phyloP scores from a whole-genome alignment of 1,140 invertebrate species.

The Mactra quadrangularis region DNA sequence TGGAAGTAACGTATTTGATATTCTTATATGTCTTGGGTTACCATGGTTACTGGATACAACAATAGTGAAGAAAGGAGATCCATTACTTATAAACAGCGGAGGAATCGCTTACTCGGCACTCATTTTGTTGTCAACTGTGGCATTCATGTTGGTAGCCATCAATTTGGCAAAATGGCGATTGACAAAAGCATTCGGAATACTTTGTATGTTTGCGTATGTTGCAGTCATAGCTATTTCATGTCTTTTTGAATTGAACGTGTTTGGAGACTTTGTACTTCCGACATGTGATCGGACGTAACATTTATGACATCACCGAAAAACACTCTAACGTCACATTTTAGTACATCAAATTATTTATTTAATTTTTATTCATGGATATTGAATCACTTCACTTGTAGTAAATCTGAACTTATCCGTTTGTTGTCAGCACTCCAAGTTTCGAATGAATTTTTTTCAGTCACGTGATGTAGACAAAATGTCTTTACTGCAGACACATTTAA shows the following conservation, averaged over 20 bases:
- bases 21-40: constrained; percentile 97
- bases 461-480: too few species aligned
- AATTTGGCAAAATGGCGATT: constrained; percentile 77
- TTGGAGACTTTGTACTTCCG: constrained; percentile 78
- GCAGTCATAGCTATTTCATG: constrained; percentile 77
- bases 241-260: constrained; percentile 82
- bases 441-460: too few species aligned
- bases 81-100: constrained; percentile 71
- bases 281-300: constrained; percentile 71
- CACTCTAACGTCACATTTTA: too few species aligned
- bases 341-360: too few species aligned
- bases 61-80: constrained; percentile 63
- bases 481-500: too few species aligned
- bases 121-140: constrained; percentile 79
- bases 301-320: too few species aligned
- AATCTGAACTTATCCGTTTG: too few species aligned
- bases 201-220: constrained; percentile 76
- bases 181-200: constrained; percentile 72
- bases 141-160: constrained; percentile 75
- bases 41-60: constrained; percentile 88
- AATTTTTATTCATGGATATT: too few species aligned
- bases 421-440: too few species aligned
- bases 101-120: constrained; percentile 79
- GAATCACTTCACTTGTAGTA: too few species aligned
- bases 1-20: constrained; percentile 99